A percentile compares a stretch with the other conserved stretches of the same genome.
Evolutionary conservation across 1,140 invertebrate species (phyloP).

Genomic region (Lepidotrigona ventralis): DNA sequence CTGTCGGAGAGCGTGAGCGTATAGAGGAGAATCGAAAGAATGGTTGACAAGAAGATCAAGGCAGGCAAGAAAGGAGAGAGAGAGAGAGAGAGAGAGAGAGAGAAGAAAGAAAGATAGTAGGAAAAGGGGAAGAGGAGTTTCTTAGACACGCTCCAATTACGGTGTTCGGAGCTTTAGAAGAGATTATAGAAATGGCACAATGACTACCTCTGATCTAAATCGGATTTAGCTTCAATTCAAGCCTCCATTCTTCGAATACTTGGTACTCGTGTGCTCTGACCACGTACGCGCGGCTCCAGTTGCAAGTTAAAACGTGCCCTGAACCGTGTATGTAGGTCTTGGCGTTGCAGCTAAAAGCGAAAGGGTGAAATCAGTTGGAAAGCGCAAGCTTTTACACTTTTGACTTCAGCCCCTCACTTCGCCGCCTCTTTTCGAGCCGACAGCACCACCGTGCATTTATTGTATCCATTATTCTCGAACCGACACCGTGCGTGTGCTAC

Average conservation of each 20-base stretch:
- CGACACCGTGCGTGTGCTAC: slow-evolving; percentile 26
- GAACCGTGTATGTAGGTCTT: slow-evolving; percentile 55
- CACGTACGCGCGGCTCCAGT: slow-evolving; percentile 33
- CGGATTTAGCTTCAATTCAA: slow-evolving; percentile 61
- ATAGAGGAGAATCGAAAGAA: slow-evolving; percentile 14
- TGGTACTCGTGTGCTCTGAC: slow-evolving; percentile 47
- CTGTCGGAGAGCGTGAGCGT: slow-evolving; percentile 1
- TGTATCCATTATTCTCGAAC: slow-evolving; percentile 36
- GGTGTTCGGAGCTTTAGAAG: slow-evolving; percentile 51
- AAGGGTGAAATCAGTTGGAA: slow-evolving; percentile 64
- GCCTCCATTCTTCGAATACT: slow-evolving; percentile 48
- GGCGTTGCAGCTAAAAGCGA: slow-evolving; percentile 59
- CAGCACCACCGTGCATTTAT: slow-evolving; percentile 48
- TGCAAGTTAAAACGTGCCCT: slow-evolving; percentile 55
- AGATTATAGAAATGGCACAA: slow-evolving; percentile 61
- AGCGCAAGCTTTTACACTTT: slow-evolving; percentile 66
- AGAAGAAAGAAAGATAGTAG: neutral
- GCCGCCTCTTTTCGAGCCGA: neutral
- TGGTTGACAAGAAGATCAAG: neutral
- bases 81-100: neutral
- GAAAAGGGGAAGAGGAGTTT: slow-evolving; percentile 26
- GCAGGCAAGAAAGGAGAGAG: too few relatives aligned
- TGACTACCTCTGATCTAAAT: slow-evolving; percentile 61
- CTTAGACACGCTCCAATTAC: slow-evolving; percentile 66
- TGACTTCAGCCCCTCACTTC: slow-evolving; percentile 47